Base-by-base conservation (phyloP, 1,140 invertebrate species). In the Lucilia cuprina region DNA sequence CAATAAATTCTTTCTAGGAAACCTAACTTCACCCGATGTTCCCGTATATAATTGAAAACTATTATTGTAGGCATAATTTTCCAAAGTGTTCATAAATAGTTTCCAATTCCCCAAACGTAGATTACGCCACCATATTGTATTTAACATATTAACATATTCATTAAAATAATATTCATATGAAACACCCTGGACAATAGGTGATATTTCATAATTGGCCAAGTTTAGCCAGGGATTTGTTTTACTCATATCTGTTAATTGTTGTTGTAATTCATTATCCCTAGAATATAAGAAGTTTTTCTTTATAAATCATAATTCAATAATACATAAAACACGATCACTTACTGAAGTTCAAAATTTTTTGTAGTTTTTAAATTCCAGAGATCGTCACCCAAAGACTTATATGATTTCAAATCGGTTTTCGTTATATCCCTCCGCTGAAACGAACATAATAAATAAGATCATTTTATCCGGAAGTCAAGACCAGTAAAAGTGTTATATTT, bases 81-180 rank as follows among this genome's bases (percentile, higher is more conserved):
- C 14, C 74, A 75, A 75, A 5, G 74, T 35, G 9, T 75, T 14
- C 74, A 34, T 17, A 75, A 34, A 75, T 5, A 30, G 30, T 17
- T 35, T 30, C 74, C 74, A 75, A 75, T 75, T 75, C 0, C 74
- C 74, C 30, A 35, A 34, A 75, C 74, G 74, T 75, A 75, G 35
- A 75, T 75, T 35, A 14, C 9, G 30, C 74, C 74, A 75, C 74
- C 74, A 75, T 9, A 70, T 70, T 19, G 19, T 70, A 55, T 55
- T 55, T 12, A 55, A 55, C 1, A 55, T 55, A 55, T 14, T 55
- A 0, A 17, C 10, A 55, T 55, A 55, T 55, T 55, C 50, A 4
- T 55, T 55, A 14, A 55, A 55, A 55, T 55, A 55, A n/a, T 55
- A 2, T 55, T 13, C 50, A 55, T 55, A n/a, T n/a, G 50, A 55